Base-by-base conservation (phyloP, 2,113 vertebrate genomes). In the Marmota monax region DNA sequence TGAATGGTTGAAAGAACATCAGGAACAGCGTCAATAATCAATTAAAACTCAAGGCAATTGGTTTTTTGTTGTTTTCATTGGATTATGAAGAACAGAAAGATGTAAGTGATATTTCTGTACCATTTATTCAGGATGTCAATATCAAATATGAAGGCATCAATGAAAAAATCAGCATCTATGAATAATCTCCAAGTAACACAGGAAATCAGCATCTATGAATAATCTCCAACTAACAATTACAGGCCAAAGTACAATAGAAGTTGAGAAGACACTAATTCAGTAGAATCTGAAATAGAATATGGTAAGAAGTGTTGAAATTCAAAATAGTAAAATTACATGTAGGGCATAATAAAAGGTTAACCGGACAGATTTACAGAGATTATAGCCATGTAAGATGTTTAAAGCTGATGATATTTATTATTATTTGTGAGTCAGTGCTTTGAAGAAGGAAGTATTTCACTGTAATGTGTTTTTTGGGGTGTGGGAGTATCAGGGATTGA, bases 211-310 rank as follows among this genome's bases (percentile, higher is more conserved):
- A 37, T 37, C 37, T 37, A 37, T 37, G 37, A 37, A 37, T 37
- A 37, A 37, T 37, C 37, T 37, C 37, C 37, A 37, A 37, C 37
- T 37, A 37, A 37, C 3, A 74, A 82, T 63, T 69, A 53, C 6
- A 78, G 14, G 29, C 0, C 56, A 78, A 82, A n/a, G 34, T 9
- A 48, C 51, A 83, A 88, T 73, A 53, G n/a, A 88, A 79, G 18
- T 27, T 65, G 6, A 84, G 42, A 96, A 88, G 61, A 74, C 17
- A 84, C 9, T 39, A 39, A 34, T 53, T 70, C 90, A 69, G 11
- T 69, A 48, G 11, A 86, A 58, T 39, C 32, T 58, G 25, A 85
- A 95, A 27, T 84, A 20, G 32, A 96, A 63, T 90, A 27, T 94
- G 7, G 17, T 80, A 78, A 77, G 29, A 87, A 63, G 10, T 61